A percentile compares a stretch with the other conserved stretches of the same genome.
These are phyloP conservation scores for Phaethornis superciliosus DNA, from an alignment of 2,113 vertebrate species.

Conservation along the genomic window DNA sequence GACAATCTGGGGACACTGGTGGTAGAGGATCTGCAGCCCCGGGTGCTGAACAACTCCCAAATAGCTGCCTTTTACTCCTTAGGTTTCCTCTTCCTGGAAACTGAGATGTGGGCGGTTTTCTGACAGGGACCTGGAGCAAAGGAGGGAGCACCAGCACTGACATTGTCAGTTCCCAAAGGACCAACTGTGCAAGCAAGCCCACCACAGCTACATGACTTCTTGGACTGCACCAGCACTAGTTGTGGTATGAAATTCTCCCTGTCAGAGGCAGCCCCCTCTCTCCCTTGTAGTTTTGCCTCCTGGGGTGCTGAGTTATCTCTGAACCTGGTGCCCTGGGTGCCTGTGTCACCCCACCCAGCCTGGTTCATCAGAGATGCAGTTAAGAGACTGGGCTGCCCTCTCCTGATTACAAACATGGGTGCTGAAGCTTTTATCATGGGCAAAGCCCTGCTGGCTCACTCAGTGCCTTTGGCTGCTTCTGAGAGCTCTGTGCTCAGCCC, in stretches of 20 bases:
- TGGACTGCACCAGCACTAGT: background rate
- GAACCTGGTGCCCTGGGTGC: background rate
- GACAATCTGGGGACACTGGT: background rate
- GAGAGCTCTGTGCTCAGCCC: accelerated
- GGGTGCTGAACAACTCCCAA: background rate
- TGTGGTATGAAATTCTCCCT: background rate
- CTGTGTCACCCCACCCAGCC: constrained; percentile 66
- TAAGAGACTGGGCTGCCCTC: constrained; percentile 8
- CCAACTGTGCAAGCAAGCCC: background rate
- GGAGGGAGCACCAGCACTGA: background rate
- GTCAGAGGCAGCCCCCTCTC: background rate
- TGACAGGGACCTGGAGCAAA: accelerated
- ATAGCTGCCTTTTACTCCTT: background rate
- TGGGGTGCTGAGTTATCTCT: background rate
- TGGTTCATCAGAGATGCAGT: constrained; percentile 30
- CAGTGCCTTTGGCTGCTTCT: background rate
- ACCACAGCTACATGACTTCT: background rate
- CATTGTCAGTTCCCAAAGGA: background rate
- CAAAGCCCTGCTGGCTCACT: constrained; percentile 48
- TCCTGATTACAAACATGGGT: constrained; percentile 45
- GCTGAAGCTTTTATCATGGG: constrained; percentile 52
- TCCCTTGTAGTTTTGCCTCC: background rate
- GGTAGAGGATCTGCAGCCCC: background rate
- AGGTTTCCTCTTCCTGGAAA: background rate
- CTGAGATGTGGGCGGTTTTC: background rate